Conservation (phyloP, 2,113 vertebrate species). For the Climacteris rufus region DNA sequence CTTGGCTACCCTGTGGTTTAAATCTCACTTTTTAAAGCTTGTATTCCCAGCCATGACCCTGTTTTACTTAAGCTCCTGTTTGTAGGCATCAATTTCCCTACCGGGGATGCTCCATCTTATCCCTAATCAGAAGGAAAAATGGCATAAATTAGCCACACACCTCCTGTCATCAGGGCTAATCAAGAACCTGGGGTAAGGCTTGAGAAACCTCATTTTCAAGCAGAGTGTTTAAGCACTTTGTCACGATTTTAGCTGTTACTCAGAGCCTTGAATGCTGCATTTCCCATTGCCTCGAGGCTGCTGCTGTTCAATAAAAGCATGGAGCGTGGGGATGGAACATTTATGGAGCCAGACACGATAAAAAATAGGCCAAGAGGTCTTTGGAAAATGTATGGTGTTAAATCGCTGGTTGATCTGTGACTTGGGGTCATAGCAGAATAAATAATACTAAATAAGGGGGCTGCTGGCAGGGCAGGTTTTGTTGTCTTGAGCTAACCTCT, state of each 20-base stretch:
- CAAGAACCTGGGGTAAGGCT: background rate
- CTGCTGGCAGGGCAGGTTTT: background rate
- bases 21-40: background rate
- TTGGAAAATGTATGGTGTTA: background rate
- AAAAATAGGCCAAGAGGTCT: background rate
- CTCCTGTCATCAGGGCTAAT: background rate
- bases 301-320: background rate
- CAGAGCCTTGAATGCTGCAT: background rate
- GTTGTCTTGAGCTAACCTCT: background rate
- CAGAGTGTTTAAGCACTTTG: background rate
- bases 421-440: background rate
- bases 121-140: background rate
- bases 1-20: background rate
- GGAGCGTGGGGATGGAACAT: background rate
- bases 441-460: background rate
- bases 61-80: background rate
- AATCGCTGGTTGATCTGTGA: background rate
- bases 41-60: background rate
- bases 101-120: background rate
- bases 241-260: background rate
- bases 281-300: background rate
- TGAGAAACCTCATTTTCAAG: background rate
- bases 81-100: background rate
- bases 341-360: background rate
- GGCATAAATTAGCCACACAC: background rate